Conservation (phyloP, 2,888 invertebrate genomes). For the Aelia acuminata region DNA sequence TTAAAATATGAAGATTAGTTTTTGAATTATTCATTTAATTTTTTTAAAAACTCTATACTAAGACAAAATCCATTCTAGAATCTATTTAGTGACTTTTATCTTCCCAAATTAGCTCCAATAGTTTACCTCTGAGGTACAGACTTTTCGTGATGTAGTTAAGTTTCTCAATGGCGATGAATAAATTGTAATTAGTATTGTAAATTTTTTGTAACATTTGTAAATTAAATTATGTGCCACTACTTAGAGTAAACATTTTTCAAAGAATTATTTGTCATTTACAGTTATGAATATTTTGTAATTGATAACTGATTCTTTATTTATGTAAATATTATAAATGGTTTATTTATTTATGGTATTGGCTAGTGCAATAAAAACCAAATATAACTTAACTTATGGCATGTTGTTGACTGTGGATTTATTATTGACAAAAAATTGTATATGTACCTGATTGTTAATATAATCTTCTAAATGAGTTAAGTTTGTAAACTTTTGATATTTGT, state of each 20-base stretch:
- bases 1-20: not conserved
- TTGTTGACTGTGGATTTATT: not conserved
- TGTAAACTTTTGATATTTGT: conserved; percentile 27
- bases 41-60: not conserved
- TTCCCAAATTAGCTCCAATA: not conserved
- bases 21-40: not conserved
- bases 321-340: conserved; percentile 28
- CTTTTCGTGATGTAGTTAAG: not conserved
- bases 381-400: conserved; percentile 20
- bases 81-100: not conserved
- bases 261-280: conserved; percentile 57
- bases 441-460: conserved; percentile 33
- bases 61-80: not conserved
- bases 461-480: conserved; percentile 3
- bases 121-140: not conserved
- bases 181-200: conserved; percentile 14
- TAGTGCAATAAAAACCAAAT: conserved; percentile 40
- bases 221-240: conserved; percentile 56
- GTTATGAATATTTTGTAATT: conserved; percentile 11
- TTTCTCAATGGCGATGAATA: not conserved
- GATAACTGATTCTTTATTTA: conserved; percentile 51
- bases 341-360: conserved; percentile 43
- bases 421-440: conserved; percentile 6
- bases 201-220: conserved; percentile 3
- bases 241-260: conserved; percentile 30